Conservation (phyloP, 2,888 invertebrate species). For the Cremastinae sp. region DNA sequence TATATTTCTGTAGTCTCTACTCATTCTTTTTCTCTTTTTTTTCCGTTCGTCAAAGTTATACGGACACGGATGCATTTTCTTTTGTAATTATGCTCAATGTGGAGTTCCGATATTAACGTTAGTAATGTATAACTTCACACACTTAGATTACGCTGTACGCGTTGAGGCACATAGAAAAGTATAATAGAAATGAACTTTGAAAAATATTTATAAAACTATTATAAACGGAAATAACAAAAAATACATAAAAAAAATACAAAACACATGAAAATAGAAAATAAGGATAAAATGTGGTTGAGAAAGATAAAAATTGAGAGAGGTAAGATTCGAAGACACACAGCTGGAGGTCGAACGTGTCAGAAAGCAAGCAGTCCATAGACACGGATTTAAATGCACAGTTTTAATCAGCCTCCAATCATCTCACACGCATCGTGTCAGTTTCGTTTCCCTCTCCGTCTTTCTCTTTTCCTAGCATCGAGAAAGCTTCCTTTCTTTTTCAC, state of each 20-base stretch:
- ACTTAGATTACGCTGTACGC: too few species aligned
- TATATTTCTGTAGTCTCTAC: too few species aligned
- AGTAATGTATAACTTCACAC: too few species aligned
- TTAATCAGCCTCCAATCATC: slow-evolving; percentile 10
- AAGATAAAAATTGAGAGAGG: background rate
- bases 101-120: too few species aligned
- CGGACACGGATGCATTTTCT: background rate
- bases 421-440: slow-evolving; percentile 21
- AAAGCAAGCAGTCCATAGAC: slow-evolving; percentile 39
- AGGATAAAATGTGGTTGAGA: background rate
- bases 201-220: too few species aligned
- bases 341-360: slow-evolving; percentile 36
- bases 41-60: background rate
- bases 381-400: slow-evolving; percentile 18
- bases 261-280: background rate
- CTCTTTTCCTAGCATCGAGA: background rate
- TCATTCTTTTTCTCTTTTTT: slow-evolving; percentile 16
- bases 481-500: too few species aligned
- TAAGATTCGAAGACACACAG: slow-evolving; percentile 38
- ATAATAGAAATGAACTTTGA: too few species aligned
- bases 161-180: too few species aligned
- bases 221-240: slow-evolving; percentile 3
- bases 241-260: background rate
- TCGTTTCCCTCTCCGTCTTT: slow-evolving; percentile 4
- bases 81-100: background rate